phyloP scores from a whole-genome alignment of 2,797 vertebrate species.

The Amazona finschi region DNA sequence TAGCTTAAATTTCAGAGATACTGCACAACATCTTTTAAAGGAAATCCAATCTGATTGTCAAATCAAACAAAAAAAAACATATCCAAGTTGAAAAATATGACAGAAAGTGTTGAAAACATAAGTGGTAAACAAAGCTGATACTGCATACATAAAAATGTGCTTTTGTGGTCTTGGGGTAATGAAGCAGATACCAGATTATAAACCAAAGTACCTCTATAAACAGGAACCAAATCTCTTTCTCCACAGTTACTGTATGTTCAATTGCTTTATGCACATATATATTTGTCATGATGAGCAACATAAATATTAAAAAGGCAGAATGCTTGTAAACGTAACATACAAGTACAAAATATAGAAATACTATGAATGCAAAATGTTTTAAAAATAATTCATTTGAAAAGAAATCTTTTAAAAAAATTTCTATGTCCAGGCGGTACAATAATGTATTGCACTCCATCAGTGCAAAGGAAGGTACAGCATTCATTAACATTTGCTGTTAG shows the following conservation, averaged over 20 bases:
- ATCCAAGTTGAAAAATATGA: not conserved
- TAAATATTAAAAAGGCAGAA: not conserved
- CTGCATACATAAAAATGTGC: not conserved
- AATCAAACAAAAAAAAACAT: not conserved
- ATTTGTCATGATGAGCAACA: not conserved
- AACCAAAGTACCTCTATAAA: not conserved
- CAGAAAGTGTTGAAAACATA: not conserved
- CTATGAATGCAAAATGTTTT: not conserved
- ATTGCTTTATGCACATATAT: not conserved
- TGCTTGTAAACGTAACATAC: not conserved
- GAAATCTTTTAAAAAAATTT: fast-evolving
- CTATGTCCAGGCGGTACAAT: not conserved
- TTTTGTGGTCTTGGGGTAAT: not conserved
- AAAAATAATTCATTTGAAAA: not conserved
- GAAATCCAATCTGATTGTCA: not conserved
- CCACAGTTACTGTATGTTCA: not conserved
- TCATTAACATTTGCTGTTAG: not conserved
- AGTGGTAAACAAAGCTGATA: not conserved
- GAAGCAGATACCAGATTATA: not conserved
- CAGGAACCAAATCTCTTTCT: not conserved
- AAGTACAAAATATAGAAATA: not conserved
- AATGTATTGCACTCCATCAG: not conserved
- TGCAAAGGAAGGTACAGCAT: not conserved
- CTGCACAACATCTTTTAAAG: not conserved
- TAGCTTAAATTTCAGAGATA: not conserved